Conservation (phyloP, 2,797 vertebrate species). For the Picus viridis region DNA sequence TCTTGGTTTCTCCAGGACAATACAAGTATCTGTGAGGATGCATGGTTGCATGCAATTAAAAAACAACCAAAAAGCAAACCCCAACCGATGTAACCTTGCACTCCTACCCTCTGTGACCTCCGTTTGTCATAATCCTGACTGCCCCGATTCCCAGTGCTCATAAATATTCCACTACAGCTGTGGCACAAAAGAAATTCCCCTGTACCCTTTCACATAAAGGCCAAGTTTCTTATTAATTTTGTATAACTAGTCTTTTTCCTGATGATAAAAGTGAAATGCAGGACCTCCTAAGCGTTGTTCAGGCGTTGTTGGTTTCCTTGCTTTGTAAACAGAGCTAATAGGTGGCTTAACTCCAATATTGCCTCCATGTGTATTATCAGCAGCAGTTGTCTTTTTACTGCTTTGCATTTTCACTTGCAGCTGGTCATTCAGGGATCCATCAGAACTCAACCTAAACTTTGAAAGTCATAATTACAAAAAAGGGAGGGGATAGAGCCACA, state of each 20-base stretch:
- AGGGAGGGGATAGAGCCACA: not conserved
- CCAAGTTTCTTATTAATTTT: slow-evolving; percentile 29
- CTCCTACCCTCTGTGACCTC: slow-evolving; percentile 20
- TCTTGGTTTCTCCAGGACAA: not conserved
- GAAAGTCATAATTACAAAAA: not conserved
- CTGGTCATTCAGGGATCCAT: not conserved
- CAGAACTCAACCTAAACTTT: not conserved
- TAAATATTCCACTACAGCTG: slow-evolving; percentile 58
- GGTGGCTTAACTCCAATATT: not conserved
- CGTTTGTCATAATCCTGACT: not conserved
- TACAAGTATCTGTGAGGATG: not conserved
- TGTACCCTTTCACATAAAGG: not conserved
- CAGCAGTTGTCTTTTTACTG: not conserved
- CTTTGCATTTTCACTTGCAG: not conserved
- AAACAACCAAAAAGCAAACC: not conserved
- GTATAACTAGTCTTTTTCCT: not conserved
- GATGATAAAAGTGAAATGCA: not conserved
- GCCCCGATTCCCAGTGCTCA: slow-evolving; percentile 42
- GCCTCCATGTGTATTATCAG: not conserved
- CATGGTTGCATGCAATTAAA: not conserved
- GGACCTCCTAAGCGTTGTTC: not conserved
- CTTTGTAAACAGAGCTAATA: not conserved
- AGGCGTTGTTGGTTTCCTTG: not conserved
- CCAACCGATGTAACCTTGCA: not conserved
- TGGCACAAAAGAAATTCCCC: slow-evolving; percentile 41